These are phyloP conservation scores for Pitangus sulphuratus DNA, from an alignment of 2,797 vertebrate species.

Conservation along the genomic window DNA sequence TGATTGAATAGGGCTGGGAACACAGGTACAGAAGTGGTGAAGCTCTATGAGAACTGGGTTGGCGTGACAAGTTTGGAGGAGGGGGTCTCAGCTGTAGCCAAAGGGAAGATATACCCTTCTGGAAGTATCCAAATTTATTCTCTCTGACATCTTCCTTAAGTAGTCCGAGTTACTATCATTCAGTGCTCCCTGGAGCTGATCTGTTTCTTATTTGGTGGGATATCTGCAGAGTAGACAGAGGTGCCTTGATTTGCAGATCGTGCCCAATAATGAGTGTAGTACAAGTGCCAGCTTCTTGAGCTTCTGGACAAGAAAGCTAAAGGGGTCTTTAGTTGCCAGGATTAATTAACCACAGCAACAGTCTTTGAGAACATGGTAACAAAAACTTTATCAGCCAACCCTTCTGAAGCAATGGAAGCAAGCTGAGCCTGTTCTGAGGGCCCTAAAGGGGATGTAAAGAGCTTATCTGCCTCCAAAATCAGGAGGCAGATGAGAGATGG, in stretches of 20 bases:
- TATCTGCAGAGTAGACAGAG: background rate
- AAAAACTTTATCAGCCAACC: background rate
- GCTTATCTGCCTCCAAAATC: background rate
- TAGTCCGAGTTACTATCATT: background rate
- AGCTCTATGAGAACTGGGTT: background rate
- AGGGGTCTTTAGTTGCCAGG: background rate
- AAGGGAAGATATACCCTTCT: background rate
- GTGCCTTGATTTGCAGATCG: background rate
- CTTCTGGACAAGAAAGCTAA: background rate
- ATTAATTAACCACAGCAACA: background rate
- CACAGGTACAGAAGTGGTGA: background rate
- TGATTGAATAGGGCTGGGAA: background rate
- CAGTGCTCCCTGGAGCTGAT: background rate
- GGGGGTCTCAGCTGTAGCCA: background rate
- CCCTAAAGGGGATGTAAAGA: background rate
- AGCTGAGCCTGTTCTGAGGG: background rate
- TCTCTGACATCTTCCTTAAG: background rate
- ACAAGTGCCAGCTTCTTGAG: background rate
- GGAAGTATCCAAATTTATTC: background rate
- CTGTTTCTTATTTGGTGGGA: background rate
- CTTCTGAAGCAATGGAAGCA: background rate
- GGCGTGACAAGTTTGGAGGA: background rate
- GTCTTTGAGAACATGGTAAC: background rate
- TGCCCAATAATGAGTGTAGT: background rate
- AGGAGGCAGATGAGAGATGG: background rate